Percentiles rank a stretch among this genome's conserved stretches.
Evolutionary conservation across 2,113 vertebrate genomes (phyloP).

Genomic region (Colaptes auratus): DNA sequence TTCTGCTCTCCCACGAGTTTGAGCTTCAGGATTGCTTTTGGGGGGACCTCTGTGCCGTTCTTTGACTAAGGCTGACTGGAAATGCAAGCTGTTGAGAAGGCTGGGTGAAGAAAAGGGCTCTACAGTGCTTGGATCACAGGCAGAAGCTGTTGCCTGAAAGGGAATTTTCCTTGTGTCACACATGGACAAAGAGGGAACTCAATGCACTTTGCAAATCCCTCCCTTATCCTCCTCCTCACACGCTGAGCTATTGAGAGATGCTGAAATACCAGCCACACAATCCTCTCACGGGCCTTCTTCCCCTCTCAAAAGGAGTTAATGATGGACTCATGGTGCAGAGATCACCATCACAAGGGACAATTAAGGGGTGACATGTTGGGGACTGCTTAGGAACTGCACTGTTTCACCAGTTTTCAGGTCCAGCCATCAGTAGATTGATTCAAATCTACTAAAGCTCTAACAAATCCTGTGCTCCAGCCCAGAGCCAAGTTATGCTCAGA

Average conservation of each 20-base stretch:
- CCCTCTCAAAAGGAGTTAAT: neutral
- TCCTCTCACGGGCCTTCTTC: neutral
- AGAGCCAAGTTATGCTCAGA: neutral
- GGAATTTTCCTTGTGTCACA: neutral
- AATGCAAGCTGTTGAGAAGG: neutral
- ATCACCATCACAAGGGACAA: neutral
- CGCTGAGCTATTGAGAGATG: neutral
- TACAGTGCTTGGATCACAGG: neutral
- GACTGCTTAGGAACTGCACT: neutral
- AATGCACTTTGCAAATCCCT: neutral
- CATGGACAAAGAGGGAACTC: neutral
- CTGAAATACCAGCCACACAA: neutral
- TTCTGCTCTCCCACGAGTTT: neutral
- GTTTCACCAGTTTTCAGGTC: neutral
- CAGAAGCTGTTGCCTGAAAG: neutral
- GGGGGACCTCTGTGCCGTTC: neutral
- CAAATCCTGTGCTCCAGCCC: neutral
- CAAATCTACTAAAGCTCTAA: neutral
- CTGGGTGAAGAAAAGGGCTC: neutral
- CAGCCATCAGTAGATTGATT: neutral
- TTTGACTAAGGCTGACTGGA: neutral
- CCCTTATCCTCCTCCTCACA: neutral
- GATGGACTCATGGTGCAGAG: neutral
- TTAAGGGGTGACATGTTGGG: neutral
- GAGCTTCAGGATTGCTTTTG: neutral